Evolutionary conservation across 1,140 invertebrate species (phyloP), one percentile per base, ranked within the genome.

Genomic region (Babylonia areolata): DNA sequence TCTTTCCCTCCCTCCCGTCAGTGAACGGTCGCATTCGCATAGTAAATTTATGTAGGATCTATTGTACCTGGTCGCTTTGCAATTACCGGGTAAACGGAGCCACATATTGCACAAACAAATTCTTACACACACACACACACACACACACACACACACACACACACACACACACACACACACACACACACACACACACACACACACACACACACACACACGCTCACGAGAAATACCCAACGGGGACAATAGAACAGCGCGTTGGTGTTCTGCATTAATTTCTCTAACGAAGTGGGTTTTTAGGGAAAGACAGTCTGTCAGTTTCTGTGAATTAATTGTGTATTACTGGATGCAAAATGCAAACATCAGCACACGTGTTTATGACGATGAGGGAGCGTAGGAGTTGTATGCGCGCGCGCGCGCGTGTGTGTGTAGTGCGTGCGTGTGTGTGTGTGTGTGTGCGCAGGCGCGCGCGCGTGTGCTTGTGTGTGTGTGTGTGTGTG

Each of bases 131-230:
- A n/a, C 28, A 64, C 58, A n/a, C 58, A 64, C 58, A 64, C 58
- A 28, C 58, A 64, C 58, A 20, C 58, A 64, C 73, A 23, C 58
- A n/a, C 58, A 23, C 58, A n/a, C 58, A 23, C 58, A 64, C 58
- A 23, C 73, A 77, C 73, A 33, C 73, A 64, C 33, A 15, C 73
- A 40, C 58, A 23, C 58, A 64, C 58, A 23, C 58, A 64, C 39
- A 77, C 73, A 77, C 73, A 17, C 33, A 35, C 75, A 37, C 75
- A 77, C 75, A 37, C 75, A 77, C 75, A 37, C 75, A 77, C 75
- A 37, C 75, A 35, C 33, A 77, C 75, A 77, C 73, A 40, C 33
- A 37, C 39, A 77, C 58, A 64, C 20, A 64, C 58, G 20, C 58
- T 3, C 58, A 9, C 58, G 9, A 6, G 9, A 51, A 6, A 51